phyloP scores from a whole-genome alignment of 2,888 invertebrate species.

The Cremastobaeus sp. region DNA sequence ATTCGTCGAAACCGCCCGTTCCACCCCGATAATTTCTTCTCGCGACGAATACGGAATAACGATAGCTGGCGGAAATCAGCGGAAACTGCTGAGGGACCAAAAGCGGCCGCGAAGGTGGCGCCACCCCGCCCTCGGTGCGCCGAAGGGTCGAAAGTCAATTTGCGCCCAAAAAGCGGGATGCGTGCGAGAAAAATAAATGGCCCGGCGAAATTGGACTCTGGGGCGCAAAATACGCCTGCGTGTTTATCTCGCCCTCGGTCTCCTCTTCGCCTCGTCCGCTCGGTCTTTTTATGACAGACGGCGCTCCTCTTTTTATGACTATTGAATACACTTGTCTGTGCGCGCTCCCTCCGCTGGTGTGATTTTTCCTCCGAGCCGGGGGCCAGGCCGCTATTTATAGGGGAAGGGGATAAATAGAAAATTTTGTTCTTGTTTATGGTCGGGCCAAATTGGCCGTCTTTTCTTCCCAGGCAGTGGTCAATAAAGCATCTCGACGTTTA shows the following conservation, averaged over 20 bases:
- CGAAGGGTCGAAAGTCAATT: conserved; percentile 63
- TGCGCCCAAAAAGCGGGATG: conserved; percentile 45
- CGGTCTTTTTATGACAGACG: not conserved
- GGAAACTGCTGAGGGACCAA: conserved; percentile 54
- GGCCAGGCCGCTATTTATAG: too few species aligned
- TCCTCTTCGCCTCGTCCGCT: conserved; percentile 15
- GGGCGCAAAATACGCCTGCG: conserved; percentile 30
- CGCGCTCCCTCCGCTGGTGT: conserved; percentile 16
- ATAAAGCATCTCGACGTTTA: conserved; percentile 41
- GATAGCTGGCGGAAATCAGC: conserved; percentile 54
- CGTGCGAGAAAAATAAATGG: conserved; percentile 64
- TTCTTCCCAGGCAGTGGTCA: conserved; percentile 20
- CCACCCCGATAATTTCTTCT: conserved; percentile 45
- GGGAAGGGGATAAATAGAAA: conserved; percentile 40
- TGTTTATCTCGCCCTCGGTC: conserved; percentile 30
- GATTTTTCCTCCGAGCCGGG: conserved; percentile 11
- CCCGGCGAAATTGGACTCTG: conserved; percentile 60
- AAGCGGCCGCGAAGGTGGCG: conserved; percentile 53
- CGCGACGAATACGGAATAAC: conserved; percentile 58
- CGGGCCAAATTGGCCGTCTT: conserved; percentile 35
- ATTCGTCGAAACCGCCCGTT: conserved; percentile 23
- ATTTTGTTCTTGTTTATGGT: conserved; percentile 37
- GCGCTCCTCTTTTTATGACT: conserved; percentile 34
- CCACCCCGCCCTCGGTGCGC: conserved; percentile 30
- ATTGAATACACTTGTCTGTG: conserved; percentile 46